Evolutionary conservation across 2,113 vertebrate genomes (phyloP).

Genomic region (Ptilorrhoa leucosticta): DNA sequence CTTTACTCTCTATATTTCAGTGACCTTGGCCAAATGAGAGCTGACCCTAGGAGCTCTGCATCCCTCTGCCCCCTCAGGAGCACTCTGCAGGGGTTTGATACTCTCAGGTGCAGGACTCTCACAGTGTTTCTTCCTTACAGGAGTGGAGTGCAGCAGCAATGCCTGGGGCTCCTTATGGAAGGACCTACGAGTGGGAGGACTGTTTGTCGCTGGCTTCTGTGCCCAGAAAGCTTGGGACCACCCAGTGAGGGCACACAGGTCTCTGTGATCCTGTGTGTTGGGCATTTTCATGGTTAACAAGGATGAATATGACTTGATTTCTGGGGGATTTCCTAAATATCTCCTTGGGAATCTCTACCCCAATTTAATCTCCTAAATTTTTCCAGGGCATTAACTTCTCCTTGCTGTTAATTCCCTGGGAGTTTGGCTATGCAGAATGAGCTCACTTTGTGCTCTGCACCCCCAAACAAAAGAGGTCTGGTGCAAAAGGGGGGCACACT

Average conservation of each 20-base stretch:
- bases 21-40: background rate
- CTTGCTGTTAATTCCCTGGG: background rate
- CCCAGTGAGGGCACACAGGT: background rate
- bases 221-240: background rate
- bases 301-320: background rate
- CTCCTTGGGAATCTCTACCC: background rate
- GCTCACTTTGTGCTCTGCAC: background rate
- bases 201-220: background rate
- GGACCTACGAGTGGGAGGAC: background rate
- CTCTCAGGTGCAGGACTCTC: background rate
- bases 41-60: background rate
- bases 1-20: background rate
- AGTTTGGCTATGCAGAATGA: background rate
- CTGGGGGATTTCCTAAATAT: background rate
- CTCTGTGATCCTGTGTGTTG: background rate
- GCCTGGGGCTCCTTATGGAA: background rate
- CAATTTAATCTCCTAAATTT: background rate
- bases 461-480: background rate
- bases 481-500: fast-evolving
- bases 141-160: background rate
- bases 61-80: background rate
- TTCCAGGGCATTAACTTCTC: background rate
- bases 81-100: background rate
- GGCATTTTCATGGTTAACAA: background rate
- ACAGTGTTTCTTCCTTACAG: background rate